These are phyloP conservation scores for Pangasius larnaudii DNA, from an alignment of 2,797 vertebrate species.

Conservation along the genomic window DNA sequence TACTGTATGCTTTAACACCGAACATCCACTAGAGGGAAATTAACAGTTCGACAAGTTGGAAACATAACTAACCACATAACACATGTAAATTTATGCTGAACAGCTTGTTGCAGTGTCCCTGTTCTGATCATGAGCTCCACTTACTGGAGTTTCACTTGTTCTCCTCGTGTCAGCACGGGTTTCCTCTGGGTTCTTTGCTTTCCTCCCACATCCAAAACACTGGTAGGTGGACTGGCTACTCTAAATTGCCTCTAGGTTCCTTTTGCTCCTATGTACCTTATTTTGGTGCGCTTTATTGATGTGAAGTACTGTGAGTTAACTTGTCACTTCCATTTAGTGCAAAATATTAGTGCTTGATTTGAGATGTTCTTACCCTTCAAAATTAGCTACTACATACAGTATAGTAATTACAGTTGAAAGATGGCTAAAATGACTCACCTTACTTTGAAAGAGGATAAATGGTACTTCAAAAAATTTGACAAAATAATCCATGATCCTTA, in stretches of 20 bases:
- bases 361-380: background rate
- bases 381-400: background rate
- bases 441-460: background rate
- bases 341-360: background rate
- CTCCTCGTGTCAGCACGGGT: background rate
- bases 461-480: background rate
- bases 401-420: background rate
- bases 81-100: background rate
- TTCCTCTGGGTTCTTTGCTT: background rate
- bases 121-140: background rate
- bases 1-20: slow-evolving; percentile 7
- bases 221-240: background rate
- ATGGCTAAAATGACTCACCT: background rate
- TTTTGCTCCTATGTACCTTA: background rate
- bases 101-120: background rate
- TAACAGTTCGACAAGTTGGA: background rate
- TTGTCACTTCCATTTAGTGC: background rate
- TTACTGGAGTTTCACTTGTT: background rate
- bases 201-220: background rate
- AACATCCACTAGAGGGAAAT: slow-evolving; percentile 30
- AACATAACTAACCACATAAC: no score
- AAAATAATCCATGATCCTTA: background rate
- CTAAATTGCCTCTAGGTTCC: background rate
- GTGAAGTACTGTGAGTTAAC: background rate
- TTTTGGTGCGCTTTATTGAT: background rate